These are phyloP conservation scores for Bombyx huttoni DNA, from an alignment of 2,888 invertebrate genomes.

Conservation along the genomic window DNA sequence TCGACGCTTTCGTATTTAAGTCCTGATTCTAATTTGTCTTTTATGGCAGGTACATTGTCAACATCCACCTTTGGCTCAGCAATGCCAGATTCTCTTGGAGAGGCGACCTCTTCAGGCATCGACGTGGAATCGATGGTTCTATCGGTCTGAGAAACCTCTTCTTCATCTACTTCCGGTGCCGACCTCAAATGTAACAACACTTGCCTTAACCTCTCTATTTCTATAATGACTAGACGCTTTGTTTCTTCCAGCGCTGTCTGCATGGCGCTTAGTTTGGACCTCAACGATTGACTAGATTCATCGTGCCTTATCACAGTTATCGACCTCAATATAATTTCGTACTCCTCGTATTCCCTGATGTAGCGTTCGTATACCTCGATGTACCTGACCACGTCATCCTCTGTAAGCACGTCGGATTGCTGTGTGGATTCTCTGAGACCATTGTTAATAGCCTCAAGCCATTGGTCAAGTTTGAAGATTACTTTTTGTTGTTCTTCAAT, in stretches of 20 bases:
- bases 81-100: constrained; percentile 33
- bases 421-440: constrained; percentile 58
- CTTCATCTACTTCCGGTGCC: constrained; percentile 49
- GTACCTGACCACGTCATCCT: constrained; percentile 53
- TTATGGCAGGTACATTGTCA: constrained; percentile 10
- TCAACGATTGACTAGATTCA: constrained; percentile 66
- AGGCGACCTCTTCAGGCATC: constrained; percentile 79
- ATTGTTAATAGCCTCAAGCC: constrained; percentile 63
- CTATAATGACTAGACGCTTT: constrained; percentile 72
- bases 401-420: constrained; percentile 40
- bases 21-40: constrained; percentile 10
- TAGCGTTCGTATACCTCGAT: constrained; percentile 62
- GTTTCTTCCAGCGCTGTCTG: constrained; percentile 74
- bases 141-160: constrained; percentile 68
- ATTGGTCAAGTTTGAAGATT: constrained; percentile 55
- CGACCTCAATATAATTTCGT: constrained; percentile 53
- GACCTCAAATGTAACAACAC: constrained; percentile 51
- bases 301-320: constrained; percentile 55
- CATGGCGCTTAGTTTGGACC: constrained; percentile 70
- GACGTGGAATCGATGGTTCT: constrained; percentile 79
- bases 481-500: constrained; percentile 51
- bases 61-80: constrained; percentile 11
- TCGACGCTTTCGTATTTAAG: constrained; percentile 13
- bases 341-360: constrained; percentile 58
- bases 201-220: constrained; percentile 68